Evolutionary conservation across 2,888 invertebrate species (phyloP).

Genomic region (Stenichneumon culpator): DNA sequence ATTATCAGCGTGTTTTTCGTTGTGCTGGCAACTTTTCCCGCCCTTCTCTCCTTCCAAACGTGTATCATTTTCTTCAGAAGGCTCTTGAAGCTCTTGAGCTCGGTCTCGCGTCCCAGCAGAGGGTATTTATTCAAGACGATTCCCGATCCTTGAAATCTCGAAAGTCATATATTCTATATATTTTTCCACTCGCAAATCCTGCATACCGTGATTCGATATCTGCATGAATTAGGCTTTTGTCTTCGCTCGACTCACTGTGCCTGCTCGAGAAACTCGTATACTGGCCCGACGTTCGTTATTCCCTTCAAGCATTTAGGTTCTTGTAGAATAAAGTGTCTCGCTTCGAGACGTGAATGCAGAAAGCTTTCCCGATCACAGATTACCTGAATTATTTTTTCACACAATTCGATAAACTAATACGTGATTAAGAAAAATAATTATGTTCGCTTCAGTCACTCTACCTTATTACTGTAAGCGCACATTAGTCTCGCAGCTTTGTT

Average conservation of each 20-base stretch:
- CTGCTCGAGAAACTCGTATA: constrained; percentile 88
- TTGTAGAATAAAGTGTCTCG: constrained; percentile 87
- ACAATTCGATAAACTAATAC: background rate
- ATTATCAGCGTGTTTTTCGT: constrained; percentile 76
- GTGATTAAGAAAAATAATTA: background rate
- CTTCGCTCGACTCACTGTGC: constrained; percentile 74
- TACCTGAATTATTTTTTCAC: constrained; percentile 74
- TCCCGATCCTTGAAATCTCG: constrained; percentile 65
- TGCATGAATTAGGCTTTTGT: constrained; percentile 17
- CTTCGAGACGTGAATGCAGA: constrained; percentile 88
- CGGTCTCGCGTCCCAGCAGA: constrained; percentile 86
- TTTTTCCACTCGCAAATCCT: background rate
- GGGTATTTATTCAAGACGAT: constrained; percentile 83
- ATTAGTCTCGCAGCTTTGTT: constrained; percentile 91
- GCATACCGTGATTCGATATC: background rate
- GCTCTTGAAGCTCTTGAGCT: constrained; percentile 79
- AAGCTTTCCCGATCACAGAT: constrained; percentile 89
- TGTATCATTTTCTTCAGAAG: constrained; percentile 72
- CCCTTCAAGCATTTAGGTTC: constrained; percentile 88
- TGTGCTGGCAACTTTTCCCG: background rate
- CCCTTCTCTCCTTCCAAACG: constrained; percentile 34
- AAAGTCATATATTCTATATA: constrained; percentile 8
- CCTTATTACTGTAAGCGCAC: constrained; percentile 87
- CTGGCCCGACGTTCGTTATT: constrained; percentile 88
- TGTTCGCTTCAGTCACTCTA: constrained; percentile 74